Percentiles rank a stretch among this genome's conserved stretches.
phyloP scores from a whole-genome alignment of 2,113 vertebrate species.

The Halcyon malimbica region DNA sequence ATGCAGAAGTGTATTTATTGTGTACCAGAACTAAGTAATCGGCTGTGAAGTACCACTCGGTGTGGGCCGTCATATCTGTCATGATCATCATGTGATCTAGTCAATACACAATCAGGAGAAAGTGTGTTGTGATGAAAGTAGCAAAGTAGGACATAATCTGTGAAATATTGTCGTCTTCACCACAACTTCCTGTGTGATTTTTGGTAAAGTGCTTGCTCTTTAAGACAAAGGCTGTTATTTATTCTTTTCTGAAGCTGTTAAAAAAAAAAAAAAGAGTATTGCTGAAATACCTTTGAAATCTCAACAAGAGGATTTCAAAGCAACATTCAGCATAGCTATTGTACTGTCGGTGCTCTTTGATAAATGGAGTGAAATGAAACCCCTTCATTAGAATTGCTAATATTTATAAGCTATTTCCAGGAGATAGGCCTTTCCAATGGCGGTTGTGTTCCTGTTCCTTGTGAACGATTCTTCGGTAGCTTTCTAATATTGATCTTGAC shows the following conservation, averaged over 20 bases:
- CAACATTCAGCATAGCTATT: neutral
- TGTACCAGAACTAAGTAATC: neutral
- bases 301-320: neutral
- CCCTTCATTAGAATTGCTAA: neutral
- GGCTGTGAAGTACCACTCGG: neutral
- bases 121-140: neutral
- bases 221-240: neutral
- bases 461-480: neutral
- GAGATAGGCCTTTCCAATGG: neutral
- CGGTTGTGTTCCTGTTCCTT: neutral
- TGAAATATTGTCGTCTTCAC: neutral
- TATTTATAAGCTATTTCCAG: neutral
- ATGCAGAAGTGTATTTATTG: neutral
- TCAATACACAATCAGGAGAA: neutral
- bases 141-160: neutral
- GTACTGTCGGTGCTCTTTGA: neutral
- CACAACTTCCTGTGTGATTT: neutral
- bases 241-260: neutral
- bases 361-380: neutral
- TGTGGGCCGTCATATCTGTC: neutral
- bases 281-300: neutral
- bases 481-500: neutral
- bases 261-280: neutral
- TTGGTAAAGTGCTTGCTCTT: neutral
- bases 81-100: neutral